Conservation (phyloP, 1,140 invertebrate species). For the Drosophila subobscura region DNA sequence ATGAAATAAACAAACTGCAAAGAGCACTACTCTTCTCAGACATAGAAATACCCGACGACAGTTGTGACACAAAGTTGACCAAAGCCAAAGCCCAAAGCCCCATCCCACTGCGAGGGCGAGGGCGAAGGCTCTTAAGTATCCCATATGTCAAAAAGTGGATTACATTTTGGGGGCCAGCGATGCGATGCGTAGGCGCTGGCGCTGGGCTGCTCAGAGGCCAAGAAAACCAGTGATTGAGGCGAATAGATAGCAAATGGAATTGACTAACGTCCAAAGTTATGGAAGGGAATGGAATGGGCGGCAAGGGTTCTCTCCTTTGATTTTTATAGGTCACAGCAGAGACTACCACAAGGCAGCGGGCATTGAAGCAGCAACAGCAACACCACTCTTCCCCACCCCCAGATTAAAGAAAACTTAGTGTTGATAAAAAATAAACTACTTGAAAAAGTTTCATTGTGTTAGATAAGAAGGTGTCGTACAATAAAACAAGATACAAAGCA, state of each 20-base stretch:
- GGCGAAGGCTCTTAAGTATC: conserved; percentile 33
- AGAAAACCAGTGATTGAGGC: conserved; percentile 57
- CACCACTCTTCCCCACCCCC: not conserved
- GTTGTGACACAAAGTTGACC: conserved; percentile 43
- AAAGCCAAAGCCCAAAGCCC: conserved; percentile 32
- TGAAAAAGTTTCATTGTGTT: too few species aligned
- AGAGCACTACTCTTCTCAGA: not conserved
- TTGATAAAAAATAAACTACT: conserved; percentile 11
- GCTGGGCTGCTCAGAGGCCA: conserved; percentile 35
- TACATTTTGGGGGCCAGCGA: conserved; percentile 33
- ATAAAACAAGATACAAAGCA: too few species aligned
- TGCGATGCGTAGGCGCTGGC: conserved; percentile 38
- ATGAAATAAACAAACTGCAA: conserved; percentile 11
- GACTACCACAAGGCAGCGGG: conserved; percentile 36
- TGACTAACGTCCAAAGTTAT: conserved; percentile 57
- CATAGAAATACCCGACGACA: not conserved
- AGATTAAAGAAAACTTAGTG: not conserved
- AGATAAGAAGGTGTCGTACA: too few species aligned
- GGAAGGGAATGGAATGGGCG: conserved; percentile 5
- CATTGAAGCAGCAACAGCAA: not conserved
- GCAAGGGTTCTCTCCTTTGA: conserved; percentile 12
- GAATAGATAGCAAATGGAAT: conserved; percentile 56
- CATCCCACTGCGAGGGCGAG: conserved; percentile 34
- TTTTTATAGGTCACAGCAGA: conserved; percentile 15
- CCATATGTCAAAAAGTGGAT: conserved; percentile 60